Base-by-base conservation (phyloP, 2,888 invertebrate genomes). In the Subacronicta megacephala region DNA sequence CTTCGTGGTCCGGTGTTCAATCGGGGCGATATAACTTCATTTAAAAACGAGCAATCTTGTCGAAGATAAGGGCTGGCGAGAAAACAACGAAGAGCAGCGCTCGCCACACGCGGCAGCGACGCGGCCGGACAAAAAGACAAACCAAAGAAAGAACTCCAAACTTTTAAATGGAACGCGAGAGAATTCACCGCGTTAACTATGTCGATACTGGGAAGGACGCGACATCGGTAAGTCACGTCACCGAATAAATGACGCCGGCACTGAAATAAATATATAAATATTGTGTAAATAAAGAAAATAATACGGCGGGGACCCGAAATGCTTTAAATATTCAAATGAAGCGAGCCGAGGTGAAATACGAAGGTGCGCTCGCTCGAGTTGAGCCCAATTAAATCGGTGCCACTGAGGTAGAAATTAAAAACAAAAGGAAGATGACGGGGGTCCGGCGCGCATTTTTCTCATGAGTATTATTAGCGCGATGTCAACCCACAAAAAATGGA, bases 341-440 rank as follows among this genome's bases (percentile, higher is more conserved):
- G 88, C 91, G 89, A 92, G 91, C 85, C 87, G 90, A 91, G 90
- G 92, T 93, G 92, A 94, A 93, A 93, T 94, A 94, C 93, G 92
- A 88, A 93, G 93, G 93, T 92, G 92, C 93, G 89, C 92, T 88
- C 89, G 92, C 83, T 88, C 91, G 93, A 91, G 90, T 88, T 90
- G 92, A 90, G 92, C 86, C 94, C 94, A 94, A 94, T 94, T 94
- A 93, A 94, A 94, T 92, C 90, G 92, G 91, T 94, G 94, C 94
- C 94, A 94, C 93, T 93, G 94, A 93, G 94, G 93, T 93, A 93
- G 94, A 93, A 94, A 94, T 93, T 93, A 94, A 94, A 93, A 93
- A 93, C 93, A 94, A 94, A 93, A 93, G 92, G 91, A 92, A 82
- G 84, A 90, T 89, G 93, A 90, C 85, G 89, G 89, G 90, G 91